Base-by-base conservation (phyloP, 2,797 vertebrate genomes). In the Kryptolebias ocellatus region DNA sequence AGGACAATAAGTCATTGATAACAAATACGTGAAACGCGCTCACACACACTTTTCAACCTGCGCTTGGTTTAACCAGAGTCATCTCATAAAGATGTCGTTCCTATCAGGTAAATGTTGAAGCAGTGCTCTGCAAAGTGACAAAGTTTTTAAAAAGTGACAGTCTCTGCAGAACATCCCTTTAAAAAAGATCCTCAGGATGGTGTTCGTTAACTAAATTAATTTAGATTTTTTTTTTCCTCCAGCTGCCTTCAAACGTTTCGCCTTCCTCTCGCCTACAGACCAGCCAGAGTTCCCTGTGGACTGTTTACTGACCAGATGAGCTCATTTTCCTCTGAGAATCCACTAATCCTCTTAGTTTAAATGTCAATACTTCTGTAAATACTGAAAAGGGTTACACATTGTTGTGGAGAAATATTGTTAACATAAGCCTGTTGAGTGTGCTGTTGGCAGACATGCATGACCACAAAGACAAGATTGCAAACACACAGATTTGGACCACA, bases 281-380 rank as follows among this genome's bases (percentile, higher is more conserved):
- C 89, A 83, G 96, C 93, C 95, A 95, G 92, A 93, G 94, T 94
- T 93, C 93, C 90, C 93, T 88, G 93, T 92, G 94, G 93, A 96
- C 93, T 93, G 87, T 95, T 93, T 91, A 93, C 91, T 85, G 86
- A 93, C 94, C 95, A 98, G 95, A 97, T 96, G 95, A 94, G 94
- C 87, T 94, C 74, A 92, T 94, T 94, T 95, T 92, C 92, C 93
- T 68, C 28, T 73, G 94, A 95, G 92, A 95, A 93, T 93, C 94
- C 93, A 92, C 91, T 93, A 95, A 97, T 95, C 92, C 90, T 89
- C 91, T 92, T 88, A 90, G 91, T 92, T 94, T 93, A 94, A 92
- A 94, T 95, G 95, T 95, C 92, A 93, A 87, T 90, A 86, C 89
- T 75, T 92, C 20, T 93, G 94, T 95, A 96, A 96, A 97, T 95